phyloP scores from a whole-genome alignment of 2,888 invertebrate genomes.

The Agrochola lychnidis region DNA sequence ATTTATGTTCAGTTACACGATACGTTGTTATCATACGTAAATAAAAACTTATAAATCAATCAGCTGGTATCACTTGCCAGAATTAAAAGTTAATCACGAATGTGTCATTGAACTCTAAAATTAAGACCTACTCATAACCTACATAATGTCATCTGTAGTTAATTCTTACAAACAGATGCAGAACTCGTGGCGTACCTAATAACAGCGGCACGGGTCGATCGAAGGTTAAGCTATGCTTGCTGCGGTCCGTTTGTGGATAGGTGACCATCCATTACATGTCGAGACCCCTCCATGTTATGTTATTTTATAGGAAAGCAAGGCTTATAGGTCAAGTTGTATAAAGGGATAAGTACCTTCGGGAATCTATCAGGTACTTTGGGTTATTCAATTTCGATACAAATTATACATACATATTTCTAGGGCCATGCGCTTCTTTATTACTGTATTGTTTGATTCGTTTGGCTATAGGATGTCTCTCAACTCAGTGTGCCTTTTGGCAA shows the following conservation, averaged over 20 bases:
- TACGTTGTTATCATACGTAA: conserved; percentile 38
- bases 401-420: too few relatives aligned
- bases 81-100: conserved; percentile 27
- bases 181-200: not conserved
- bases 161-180: not conserved
- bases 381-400: conserved; percentile 1
- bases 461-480: too few relatives aligned
- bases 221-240: not conserved
- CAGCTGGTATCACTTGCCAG: conserved; percentile 41
- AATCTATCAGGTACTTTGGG: not conserved
- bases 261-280: not conserved
- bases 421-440: too few relatives aligned
- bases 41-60: conserved; percentile 59
- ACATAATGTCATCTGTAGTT: conserved; percentile 23
- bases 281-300: not conserved
- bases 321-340: conserved; percentile 1
- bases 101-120: conserved; percentile 53
- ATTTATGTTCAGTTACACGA: conserved; percentile 44
- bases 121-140: conserved; percentile 28
- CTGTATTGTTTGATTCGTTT: too few relatives aligned
- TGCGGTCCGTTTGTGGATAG: not conserved
- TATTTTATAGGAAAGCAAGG: not conserved
- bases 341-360: not conserved
- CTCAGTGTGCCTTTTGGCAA: too few relatives aligned
- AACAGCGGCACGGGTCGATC: not conserved